phyloP scores from a whole-genome alignment of 1,140 invertebrate species.

The Cheumatopsyche charites region DNA sequence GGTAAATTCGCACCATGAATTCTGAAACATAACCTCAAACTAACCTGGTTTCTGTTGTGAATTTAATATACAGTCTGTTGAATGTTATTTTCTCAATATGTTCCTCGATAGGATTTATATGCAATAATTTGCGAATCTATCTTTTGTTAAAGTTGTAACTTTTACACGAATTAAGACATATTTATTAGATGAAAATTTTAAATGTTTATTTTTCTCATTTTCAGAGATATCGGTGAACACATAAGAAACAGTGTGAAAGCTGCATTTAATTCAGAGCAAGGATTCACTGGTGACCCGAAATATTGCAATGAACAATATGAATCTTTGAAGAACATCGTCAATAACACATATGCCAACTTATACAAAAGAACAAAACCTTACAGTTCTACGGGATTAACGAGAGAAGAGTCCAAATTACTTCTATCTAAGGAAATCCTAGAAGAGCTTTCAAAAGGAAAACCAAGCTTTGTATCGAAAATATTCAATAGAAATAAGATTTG shows the following conservation, averaged over 20 bases:
- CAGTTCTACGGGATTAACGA: slow-evolving; percentile 71
- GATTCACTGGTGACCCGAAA: slow-evolving; percentile 61
- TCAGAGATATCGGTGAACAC: slow-evolving; percentile 77
- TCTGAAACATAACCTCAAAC: background rate
- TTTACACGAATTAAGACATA: too few species aligned
- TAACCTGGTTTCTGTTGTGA: slow-evolving; percentile 31
- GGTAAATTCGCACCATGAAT: too few species aligned
- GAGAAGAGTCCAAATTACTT: slow-evolving; percentile 72
- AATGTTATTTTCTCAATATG: too few species aligned
- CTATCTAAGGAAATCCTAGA: slow-evolving; percentile 75
- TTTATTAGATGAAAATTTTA: too few species aligned
- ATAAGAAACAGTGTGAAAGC: slow-evolving; percentile 72
- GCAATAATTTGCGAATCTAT: too few species aligned
- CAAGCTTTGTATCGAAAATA: slow-evolving; percentile 51
- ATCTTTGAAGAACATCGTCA: slow-evolving; percentile 71
- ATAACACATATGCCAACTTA: slow-evolving; percentile 71
- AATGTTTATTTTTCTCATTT: too few species aligned
- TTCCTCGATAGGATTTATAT: too few species aligned
- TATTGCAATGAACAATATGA: slow-evolving; percentile 70
- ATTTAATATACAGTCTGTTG: too few species aligned
- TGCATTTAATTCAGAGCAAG: slow-evolving; percentile 68
- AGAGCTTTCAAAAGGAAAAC: slow-evolving; percentile 65
- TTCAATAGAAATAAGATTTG: background rate
- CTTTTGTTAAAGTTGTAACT: too few species aligned
- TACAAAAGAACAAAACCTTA: slow-evolving; percentile 64